A percentile compares a stretch with the other conserved stretches of the same genome.
Evolutionary conservation across 1,140 invertebrate genomes (phyloP).

Genomic region (Pogonomyrmex barbatus): DNA sequence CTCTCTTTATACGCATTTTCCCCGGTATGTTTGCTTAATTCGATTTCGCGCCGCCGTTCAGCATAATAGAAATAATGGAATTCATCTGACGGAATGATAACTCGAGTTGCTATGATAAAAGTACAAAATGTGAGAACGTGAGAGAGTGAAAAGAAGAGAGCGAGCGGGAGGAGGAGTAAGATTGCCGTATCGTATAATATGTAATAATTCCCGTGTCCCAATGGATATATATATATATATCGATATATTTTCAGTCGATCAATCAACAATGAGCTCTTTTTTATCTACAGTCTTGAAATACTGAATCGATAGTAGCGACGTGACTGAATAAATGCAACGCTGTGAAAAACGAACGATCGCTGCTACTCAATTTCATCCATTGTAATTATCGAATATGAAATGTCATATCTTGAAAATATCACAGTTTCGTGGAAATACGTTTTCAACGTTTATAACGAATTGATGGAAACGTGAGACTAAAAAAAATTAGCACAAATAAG

Average conservation of each 20-base stretch:
- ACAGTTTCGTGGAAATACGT: not conserved
- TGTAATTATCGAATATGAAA: not conserved
- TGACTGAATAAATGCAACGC: not conserved
- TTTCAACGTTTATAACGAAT: not conserved
- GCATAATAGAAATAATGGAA: conserved; percentile 53
- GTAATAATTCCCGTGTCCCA: not conserved
- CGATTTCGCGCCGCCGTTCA: conserved; percentile 30
- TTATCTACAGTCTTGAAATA: not conserved
- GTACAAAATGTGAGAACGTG: not conserved
- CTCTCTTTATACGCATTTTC: not conserved
- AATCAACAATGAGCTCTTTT: not conserved
- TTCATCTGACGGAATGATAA: conserved; percentile 22
- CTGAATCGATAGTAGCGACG: not conserved
- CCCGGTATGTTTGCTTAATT: conserved; percentile 41
- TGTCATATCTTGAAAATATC: not conserved
- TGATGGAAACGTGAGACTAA: not conserved
- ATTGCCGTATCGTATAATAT: not conserved
- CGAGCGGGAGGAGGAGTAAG: not conserved
- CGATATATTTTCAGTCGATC: not conserved
- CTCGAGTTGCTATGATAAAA: conserved; percentile 29
- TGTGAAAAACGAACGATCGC: not conserved
- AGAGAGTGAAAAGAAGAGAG: not conserved
- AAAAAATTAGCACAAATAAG: not conserved
- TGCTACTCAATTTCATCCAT: not conserved
- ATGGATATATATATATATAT: not conserved